phyloP scores from a whole-genome alignment of 1,140 invertebrate genomes.

The Triops longicaudatus region DNA sequence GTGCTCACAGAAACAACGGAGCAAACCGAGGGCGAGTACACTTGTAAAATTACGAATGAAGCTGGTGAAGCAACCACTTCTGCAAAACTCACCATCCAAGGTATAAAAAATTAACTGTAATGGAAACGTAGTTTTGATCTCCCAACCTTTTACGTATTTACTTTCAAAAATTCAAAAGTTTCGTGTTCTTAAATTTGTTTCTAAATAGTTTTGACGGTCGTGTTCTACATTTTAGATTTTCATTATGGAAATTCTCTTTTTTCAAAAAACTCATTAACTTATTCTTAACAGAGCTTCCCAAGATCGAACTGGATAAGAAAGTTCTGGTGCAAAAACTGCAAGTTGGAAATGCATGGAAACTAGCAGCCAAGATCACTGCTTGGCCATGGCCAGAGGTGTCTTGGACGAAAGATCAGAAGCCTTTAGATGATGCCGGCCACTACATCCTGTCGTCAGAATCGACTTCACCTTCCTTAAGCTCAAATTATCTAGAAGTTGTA shows the following conservation, averaged over 20 bases:
- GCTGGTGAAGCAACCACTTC: constrained; percentile 41
- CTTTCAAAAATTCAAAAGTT: constrained; percentile 26
- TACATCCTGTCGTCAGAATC: constrained; percentile 38
- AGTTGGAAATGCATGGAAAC: constrained; percentile 49
- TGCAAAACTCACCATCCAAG: constrained; percentile 39
- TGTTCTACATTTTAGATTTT: no score
- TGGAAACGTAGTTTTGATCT: no score
- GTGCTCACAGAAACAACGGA: constrained; percentile 55
- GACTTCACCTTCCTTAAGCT: constrained; percentile 49
- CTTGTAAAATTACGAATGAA: constrained; percentile 48
- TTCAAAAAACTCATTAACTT: no score
- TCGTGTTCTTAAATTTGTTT: no score
- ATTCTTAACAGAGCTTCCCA: constrained; percentile 45
- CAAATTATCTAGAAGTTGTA: constrained; percentile 52
- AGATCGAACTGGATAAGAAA: constrained; percentile 51
- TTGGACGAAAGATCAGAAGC: constrained; percentile 54
- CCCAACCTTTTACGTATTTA: no score
- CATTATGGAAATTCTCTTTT: no score
- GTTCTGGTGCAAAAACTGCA: constrained; percentile 50
- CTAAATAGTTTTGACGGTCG: no score
- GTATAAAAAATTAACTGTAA: no score
- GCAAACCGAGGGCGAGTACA: constrained; percentile 57
- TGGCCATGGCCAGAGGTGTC: constrained; percentile 55
- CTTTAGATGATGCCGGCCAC: constrained; percentile 39
- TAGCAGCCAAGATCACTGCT: constrained; percentile 52